A percentile compares a stretch with the other conserved stretches of the same genome.
Evolutionary conservation across 1,140 invertebrate genomes (phyloP).

Genomic region (Heliothis virescens): DNA sequence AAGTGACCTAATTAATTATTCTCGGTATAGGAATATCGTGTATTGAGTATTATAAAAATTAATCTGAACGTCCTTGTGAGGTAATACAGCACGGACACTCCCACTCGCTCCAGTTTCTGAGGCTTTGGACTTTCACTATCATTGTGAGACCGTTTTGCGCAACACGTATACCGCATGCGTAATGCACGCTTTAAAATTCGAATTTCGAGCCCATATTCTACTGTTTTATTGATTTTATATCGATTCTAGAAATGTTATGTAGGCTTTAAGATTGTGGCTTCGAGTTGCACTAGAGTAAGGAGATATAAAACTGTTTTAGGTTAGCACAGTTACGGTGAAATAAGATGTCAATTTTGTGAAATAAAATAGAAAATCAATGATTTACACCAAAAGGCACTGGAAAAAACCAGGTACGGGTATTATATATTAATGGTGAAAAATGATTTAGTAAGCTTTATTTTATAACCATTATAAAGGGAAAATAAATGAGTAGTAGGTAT

Average conservation of each 20-base stretch:
- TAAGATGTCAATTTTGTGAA: too few species aligned
- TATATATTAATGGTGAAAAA: too few species aligned
- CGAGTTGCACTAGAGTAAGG: neutral
- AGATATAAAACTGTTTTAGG: too few species aligned
- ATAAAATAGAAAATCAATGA: too few species aligned
- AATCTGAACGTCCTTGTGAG: conserved; percentile 72
- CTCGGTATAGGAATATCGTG: conserved; percentile 34
- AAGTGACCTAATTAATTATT: conserved; percentile 31
- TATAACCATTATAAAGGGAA: neutral
- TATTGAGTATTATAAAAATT: conserved; percentile 54
- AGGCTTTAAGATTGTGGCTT: neutral
- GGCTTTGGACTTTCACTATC: conserved; percentile 79
- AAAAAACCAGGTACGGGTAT: too few species aligned
- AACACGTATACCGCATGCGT: conserved; percentile 64
- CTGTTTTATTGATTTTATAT: neutral
- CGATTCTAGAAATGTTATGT: neutral
- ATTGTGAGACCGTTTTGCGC: conserved; percentile 75
- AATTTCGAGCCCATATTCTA: neutral
- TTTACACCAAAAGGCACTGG: too few species aligned
- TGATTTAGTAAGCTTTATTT: too few species aligned
- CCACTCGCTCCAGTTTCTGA: conserved; percentile 73
- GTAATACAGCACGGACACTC: conserved; percentile 69
- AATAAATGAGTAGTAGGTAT: neutral
- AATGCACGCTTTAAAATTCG: conserved; percentile 51
- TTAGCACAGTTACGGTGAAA: too few species aligned